phyloP scores from a whole-genome alignment of 2,113 vertebrate species.

The Sapajus apella region DNA sequence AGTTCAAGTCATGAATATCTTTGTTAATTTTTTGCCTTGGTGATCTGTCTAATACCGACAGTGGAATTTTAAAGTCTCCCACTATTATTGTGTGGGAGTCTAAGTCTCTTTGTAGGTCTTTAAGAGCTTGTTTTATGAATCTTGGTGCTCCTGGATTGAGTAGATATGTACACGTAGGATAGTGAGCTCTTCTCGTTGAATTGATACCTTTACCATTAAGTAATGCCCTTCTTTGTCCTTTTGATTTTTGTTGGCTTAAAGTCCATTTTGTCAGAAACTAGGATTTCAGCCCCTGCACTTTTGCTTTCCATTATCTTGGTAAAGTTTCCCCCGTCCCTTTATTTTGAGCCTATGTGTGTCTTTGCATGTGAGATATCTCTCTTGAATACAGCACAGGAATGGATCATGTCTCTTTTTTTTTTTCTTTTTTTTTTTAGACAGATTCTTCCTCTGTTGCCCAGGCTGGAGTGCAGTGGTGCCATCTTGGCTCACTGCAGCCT shows the following conservation, averaged over 20 bases:
- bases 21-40: too few relatives aligned
- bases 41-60: neutral
- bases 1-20: too few relatives aligned
- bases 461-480: too few relatives aligned
- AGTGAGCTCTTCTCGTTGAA: neutral
- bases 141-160: neutral
- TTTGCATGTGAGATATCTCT: neutral
- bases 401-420: neutral
- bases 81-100: neutral
- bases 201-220: neutral
- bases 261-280: neutral
- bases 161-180: neutral
- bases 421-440: too few relatives aligned
- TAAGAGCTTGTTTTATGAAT: neutral
- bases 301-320: neutral
- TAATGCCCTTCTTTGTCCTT: neutral
- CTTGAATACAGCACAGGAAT: neutral
- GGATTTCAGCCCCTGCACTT: neutral
- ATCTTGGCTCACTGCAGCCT: too few relatives aligned
- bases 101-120: neutral
- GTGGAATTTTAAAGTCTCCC: neutral
- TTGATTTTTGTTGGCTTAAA: neutral
- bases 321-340: neutral
- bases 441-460: too few relatives aligned
- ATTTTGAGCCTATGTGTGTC: neutral